Percentiles rank a stretch among this genome's conserved stretches.
Evolutionary conservation across 2,888 invertebrate species (phyloP).

Genomic region (Meliscaeva auricollis): DNA sequence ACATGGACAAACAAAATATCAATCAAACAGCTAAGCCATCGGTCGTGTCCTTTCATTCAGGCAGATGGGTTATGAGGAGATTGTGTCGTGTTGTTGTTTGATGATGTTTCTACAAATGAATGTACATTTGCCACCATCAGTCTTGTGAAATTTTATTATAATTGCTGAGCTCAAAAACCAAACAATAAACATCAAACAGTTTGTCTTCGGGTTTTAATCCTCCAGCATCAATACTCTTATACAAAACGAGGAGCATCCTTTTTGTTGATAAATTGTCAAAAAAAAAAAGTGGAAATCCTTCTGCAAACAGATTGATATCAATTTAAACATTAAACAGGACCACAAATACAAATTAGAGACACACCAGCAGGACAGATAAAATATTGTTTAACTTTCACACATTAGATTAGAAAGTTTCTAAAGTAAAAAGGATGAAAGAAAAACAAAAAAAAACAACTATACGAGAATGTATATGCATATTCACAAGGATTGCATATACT

Average conservation of each 20-base stretch:
- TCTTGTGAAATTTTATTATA: constrained; percentile 23
- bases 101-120: background rate
- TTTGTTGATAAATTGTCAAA: background rate
- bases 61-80: constrained; percentile 13
- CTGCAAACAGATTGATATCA: constrained; percentile 74
- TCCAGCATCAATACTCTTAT: constrained; percentile 11
- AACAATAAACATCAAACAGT: constrained; percentile 15
- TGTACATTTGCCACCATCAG: background rate
- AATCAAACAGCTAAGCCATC: constrained; percentile 8
- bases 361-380: constrained; percentile 62
- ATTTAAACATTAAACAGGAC: constrained; percentile 74
- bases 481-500: constrained; percentile 60
- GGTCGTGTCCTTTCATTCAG: background rate
- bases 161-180: constrained; percentile 13
- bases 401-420: constrained; percentile 36
- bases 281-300: constrained; percentile 58
- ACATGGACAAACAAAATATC: constrained; percentile 37
- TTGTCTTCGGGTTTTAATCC: constrained; percentile 33
- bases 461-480: constrained; percentile 41
- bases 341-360: constrained; percentile 71
- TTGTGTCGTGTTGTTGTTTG: constrained; percentile 5
- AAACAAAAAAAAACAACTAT: constrained; percentile 8
- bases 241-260: constrained; percentile 37
- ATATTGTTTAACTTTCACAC: constrained; percentile 75
- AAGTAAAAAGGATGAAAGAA: constrained; percentile 15